Percentiles rank a stretch among this genome's conserved stretches.
Conservation (phyloP, 92 coral and sea anemone genomes). For the Bergia puertoricense region DNA sequence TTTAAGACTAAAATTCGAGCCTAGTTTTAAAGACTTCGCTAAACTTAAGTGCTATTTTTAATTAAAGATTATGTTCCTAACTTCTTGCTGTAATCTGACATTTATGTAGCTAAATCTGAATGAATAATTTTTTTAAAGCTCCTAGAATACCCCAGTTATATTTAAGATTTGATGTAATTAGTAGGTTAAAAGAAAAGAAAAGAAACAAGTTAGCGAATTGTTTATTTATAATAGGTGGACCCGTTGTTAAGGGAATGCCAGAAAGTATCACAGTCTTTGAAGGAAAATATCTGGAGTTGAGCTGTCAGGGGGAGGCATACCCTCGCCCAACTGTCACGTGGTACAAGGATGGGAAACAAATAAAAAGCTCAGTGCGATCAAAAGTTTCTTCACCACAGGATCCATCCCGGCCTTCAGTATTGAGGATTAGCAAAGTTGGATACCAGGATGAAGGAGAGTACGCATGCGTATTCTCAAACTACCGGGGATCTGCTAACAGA, state of each 20-base stretch:
- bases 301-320: not conserved
- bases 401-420: not conserved
- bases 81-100: no score
- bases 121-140: no score
- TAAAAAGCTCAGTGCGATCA: not conserved
- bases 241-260: not conserved
- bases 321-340: constrained; percentile 15
- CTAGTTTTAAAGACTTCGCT: no score
- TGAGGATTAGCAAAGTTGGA: not conserved
- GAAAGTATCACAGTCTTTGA: not conserved
- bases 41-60: no score
- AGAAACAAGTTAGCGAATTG: not conserved
- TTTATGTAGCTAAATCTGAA: no score
- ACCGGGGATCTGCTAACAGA: not conserved
- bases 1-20: no score
- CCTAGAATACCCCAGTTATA: not conserved
- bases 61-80: no score
- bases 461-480: not conserved
- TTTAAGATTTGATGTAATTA: not conserved
- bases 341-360: not conserved
- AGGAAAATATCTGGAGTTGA: not conserved
- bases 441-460: not conserved
- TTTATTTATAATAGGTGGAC: not conserved
- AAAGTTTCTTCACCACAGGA: no score
- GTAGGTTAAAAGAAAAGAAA: not conserved